A percentile compares a stretch with the other conserved stretches of the same genome.
Conservation (phyloP, 1,140 invertebrate genomes). For the Cydia amplana region DNA sequence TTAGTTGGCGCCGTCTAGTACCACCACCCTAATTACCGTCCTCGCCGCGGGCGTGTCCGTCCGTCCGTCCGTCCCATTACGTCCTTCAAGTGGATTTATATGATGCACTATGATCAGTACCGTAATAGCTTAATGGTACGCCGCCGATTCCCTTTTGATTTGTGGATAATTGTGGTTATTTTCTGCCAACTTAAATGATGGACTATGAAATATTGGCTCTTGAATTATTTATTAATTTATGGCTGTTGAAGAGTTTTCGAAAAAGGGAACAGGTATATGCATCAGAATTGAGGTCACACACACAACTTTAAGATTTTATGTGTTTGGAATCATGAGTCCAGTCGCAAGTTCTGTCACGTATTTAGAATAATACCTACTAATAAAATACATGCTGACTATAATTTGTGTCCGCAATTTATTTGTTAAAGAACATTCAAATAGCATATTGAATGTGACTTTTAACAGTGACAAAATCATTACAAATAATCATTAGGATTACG, state of each 20-base stretch:
- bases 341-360: too few relatives aligned
- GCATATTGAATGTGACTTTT: too few relatives aligned
- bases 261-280: too few relatives aligned
- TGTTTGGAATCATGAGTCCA: too few relatives aligned
- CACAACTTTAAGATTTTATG: too few relatives aligned
- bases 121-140: slow-evolving; percentile 3
- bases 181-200: neutral
- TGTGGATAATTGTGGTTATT: slow-evolving; percentile 1
- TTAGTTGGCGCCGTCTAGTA: neutral
- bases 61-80: slow-evolving; percentile 10
- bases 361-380: too few relatives aligned
- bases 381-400: too few relatives aligned
- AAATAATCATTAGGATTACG: neutral
- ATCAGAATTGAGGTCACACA: too few relatives aligned
- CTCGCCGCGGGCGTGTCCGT: slow-evolving; percentile 7
- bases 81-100: neutral
- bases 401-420: too few relatives aligned
- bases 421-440: too few relatives aligned
- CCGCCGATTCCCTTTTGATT: slow-evolving; percentile 1
- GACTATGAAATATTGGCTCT: neutral
- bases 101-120: slow-evolving; percentile 8
- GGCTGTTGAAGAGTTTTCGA: too few relatives aligned
- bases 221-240: too few relatives aligned
- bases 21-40: slow-evolving; percentile 7
- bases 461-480: neutral